phyloP scores from a whole-genome alignment of 2,113 vertebrate genomes.

The Monopterus albus region DNA sequence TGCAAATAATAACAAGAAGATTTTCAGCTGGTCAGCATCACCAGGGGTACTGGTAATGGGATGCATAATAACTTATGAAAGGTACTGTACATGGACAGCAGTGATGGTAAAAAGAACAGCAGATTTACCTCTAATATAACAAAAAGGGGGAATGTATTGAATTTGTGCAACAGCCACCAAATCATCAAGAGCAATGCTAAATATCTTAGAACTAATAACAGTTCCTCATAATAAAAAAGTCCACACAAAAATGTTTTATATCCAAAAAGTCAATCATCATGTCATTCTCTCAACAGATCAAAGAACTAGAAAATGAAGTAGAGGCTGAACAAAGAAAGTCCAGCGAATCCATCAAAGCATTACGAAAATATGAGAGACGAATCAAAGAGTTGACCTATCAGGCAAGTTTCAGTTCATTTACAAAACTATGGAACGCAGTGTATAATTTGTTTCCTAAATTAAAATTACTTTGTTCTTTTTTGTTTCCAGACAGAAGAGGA shows the following conservation, averaged over 20 bases:
- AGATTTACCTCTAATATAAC: too few relatives aligned
- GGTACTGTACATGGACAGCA: too few relatives aligned
- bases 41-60: too few relatives aligned
- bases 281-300: slow-evolving; percentile 49
- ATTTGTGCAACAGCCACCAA: too few relatives aligned
- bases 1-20: too few relatives aligned
- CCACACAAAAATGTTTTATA: background rate
- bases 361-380: slow-evolving; percentile 73
- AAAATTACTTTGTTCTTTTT: background rate
- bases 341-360: slow-evolving; percentile 67
- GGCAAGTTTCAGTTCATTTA: slow-evolving; percentile 19
- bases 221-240: too few relatives aligned
- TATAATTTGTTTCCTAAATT: background rate
- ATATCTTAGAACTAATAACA: too few relatives aligned
- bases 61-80: too few relatives aligned
- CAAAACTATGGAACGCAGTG: background rate
- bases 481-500: slow-evolving; percentile 81
- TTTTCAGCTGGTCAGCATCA: too few relatives aligned
- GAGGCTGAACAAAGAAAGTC: slow-evolving; percentile 70
- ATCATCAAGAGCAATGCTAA: too few relatives aligned
- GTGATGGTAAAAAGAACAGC: too few relatives aligned
- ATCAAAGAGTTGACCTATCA: slow-evolving; percentile 77
- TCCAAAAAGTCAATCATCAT: background rate
- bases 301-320: slow-evolving; percentile 71
- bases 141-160: too few relatives aligned